Conservation (phyloP, 2,888 invertebrate species). For the Synergus umbraculus region DNA sequence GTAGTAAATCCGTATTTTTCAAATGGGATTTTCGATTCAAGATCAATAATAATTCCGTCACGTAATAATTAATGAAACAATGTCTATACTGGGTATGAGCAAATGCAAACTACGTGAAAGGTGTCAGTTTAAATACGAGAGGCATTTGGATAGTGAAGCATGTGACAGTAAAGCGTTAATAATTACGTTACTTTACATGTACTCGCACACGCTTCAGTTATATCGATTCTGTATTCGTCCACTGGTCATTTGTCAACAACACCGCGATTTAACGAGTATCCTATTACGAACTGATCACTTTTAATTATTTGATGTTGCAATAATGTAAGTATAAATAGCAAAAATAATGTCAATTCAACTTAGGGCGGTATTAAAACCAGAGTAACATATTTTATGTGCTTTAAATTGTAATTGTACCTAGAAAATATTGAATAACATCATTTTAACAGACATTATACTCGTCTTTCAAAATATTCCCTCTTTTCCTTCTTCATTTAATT, state of each 20-base stretch:
- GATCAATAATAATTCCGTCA: not conserved
- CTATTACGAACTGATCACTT: not conserved
- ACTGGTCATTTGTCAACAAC: constrained; percentile 13
- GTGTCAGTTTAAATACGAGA: constrained; percentile 9
- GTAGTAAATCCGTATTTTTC: too few relatives aligned
- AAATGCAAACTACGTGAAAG: constrained; percentile 13
- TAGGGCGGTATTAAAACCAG: too few relatives aligned
- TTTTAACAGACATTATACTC: too few relatives aligned
- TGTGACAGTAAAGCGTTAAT: constrained; percentile 31
- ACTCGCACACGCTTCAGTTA: constrained; percentile 20
- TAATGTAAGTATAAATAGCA: not conserved
- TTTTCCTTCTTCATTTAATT: not conserved
- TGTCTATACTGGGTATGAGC: constrained; percentile 21
- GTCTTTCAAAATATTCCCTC: not conserved
- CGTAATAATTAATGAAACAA: not conserved
- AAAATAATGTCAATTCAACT: not conserved
- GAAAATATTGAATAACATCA: too few relatives aligned
- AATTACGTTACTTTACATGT: constrained; percentile 35
- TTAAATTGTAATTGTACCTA: too few relatives aligned
- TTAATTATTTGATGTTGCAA: not conserved
- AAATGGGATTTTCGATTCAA: not conserved
- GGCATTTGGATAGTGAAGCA: constrained; percentile 19
- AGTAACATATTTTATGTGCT: too few relatives aligned
- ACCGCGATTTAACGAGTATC: constrained; percentile 9
- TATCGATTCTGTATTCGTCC: constrained; percentile 18